Conservation (phyloP, 2,888 invertebrate species). For the Hirtodrosophila alboralis region DNA sequence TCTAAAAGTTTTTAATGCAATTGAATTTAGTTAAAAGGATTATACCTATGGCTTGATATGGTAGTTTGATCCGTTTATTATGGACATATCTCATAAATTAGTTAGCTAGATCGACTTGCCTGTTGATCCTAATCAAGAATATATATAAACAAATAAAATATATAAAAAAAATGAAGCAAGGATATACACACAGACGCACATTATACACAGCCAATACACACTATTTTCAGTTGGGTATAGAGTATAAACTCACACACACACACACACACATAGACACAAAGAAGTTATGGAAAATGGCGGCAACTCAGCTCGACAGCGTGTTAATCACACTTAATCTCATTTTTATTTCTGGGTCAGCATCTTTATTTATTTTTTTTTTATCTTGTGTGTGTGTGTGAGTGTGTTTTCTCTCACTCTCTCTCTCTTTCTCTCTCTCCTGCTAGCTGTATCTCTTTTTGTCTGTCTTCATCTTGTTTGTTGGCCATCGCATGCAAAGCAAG, state of each 20-base stretch:
- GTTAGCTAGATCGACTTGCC: too few relatives aligned
- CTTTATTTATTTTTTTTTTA: conserved; percentile 61
- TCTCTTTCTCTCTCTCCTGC: conserved; percentile 1
- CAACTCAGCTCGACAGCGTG: conserved; percentile 68
- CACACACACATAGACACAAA: conserved; percentile 13
- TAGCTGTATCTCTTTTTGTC: neutral
- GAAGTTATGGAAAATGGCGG: conserved; percentile 54
- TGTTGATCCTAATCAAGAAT: too few relatives aligned
- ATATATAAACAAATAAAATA: too few relatives aligned
- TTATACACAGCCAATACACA: too few relatives aligned
- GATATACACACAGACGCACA: too few relatives aligned
- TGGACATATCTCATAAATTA: too few relatives aligned
- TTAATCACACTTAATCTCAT: conserved; percentile 81
- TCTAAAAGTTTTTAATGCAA: too few relatives aligned
- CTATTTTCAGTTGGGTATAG: too few relatives aligned
- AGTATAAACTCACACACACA: conserved; percentile 4
- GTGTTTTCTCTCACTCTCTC: neutral
- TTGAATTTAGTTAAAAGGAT: too few relatives aligned
- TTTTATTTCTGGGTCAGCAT: conserved; percentile 81
- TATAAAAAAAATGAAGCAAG: too few relatives aligned
- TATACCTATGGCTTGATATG: too few relatives aligned
- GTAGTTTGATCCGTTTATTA: too few relatives aligned
- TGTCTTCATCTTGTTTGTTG: conserved; percentile 5
- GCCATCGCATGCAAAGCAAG: conserved; percentile 49
- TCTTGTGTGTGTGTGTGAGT: conserved; percentile 2